Percentiles rank a stretch among this genome's conserved stretches.
Conservation (phyloP, 2,113 vertebrate genomes). For the Dryoscopus gambensis region DNA sequence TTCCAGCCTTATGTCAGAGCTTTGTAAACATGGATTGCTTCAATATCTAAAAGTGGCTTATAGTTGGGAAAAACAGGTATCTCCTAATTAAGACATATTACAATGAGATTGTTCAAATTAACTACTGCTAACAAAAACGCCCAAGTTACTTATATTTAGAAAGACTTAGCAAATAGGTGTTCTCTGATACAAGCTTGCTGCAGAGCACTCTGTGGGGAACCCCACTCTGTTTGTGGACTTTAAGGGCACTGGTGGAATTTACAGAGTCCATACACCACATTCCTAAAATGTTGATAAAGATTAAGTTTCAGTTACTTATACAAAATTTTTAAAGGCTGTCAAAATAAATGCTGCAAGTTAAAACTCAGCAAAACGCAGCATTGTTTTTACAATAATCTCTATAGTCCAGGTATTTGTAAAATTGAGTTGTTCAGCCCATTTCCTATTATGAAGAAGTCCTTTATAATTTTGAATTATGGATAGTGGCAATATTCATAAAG, state of each 20-base stretch:
- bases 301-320: neutral
- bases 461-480: neutral
- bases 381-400: neutral
- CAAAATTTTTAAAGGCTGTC: neutral
- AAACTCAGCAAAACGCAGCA: neutral
- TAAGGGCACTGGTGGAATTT: neutral
- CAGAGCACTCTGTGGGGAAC: neutral
- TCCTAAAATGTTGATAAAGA: neutral
- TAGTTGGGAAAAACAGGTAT: neutral
- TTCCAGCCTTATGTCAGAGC: neutral
- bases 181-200: neutral
- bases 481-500: neutral
- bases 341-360: neutral
- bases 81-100: neutral
- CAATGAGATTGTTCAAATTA: neutral
- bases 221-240: neutral
- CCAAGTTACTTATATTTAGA: neutral
- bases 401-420: neutral
- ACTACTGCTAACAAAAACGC: neutral
- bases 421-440: neutral
- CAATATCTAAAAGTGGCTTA: neutral
- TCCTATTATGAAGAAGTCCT: neutral
- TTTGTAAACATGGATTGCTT: neutral
- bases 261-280: neutral
- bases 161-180: neutral